Conservation (phyloP, 2,797 vertebrate genomes). For the Brachymystax lenok region DNA sequence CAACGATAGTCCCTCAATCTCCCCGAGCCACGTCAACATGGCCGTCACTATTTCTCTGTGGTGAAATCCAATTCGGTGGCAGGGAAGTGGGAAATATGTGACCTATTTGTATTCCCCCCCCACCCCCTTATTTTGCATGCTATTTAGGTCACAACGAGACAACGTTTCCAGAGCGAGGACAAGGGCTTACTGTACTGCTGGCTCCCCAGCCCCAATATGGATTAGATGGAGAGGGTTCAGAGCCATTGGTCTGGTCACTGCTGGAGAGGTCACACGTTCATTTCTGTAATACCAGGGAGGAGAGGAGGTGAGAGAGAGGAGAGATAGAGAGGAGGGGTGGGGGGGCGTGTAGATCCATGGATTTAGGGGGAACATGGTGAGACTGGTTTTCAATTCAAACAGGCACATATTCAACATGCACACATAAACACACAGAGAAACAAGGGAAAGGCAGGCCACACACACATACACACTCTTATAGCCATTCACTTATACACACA, state of each 20-base stretch:
- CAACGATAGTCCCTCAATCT: slow-evolving; percentile 36
- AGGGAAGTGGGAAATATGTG: slow-evolving; percentile 59
- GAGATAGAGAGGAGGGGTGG: not conserved
- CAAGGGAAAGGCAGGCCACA: not conserved
- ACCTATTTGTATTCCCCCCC: slow-evolving; percentile 61
- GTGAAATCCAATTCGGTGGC: slow-evolving; percentile 56
- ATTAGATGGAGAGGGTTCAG: slow-evolving; percentile 73
- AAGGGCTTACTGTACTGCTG: slow-evolving; percentile 64
- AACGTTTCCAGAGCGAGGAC: slow-evolving; percentile 54
- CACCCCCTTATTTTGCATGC: slow-evolving; percentile 55
- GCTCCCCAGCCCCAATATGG: slow-evolving; percentile 56
- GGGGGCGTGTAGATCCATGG: slow-evolving; percentile 26
- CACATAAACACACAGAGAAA: slow-evolving; percentile 6
- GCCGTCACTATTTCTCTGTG: slow-evolving; percentile 53
- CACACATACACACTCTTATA: not conserved
- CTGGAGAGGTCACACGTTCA: slow-evolving; percentile 45
- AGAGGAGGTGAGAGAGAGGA: not conserved
- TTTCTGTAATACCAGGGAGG: slow-evolving; percentile 46
- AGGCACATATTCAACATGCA: slow-evolving; percentile 40
- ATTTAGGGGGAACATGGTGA: slow-evolving; percentile 60
- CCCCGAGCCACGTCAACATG: slow-evolving; percentile 48
- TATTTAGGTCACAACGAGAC: slow-evolving; percentile 74
- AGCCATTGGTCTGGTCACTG: slow-evolving; percentile 42
- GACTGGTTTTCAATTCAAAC: slow-evolving; percentile 58
- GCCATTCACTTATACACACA: not conserved